Evolutionary conservation across 2,113 vertebrate genomes (phyloP), one percentile per base, ranked within the genome.

Genomic region (Notechis scutatus): DNA sequence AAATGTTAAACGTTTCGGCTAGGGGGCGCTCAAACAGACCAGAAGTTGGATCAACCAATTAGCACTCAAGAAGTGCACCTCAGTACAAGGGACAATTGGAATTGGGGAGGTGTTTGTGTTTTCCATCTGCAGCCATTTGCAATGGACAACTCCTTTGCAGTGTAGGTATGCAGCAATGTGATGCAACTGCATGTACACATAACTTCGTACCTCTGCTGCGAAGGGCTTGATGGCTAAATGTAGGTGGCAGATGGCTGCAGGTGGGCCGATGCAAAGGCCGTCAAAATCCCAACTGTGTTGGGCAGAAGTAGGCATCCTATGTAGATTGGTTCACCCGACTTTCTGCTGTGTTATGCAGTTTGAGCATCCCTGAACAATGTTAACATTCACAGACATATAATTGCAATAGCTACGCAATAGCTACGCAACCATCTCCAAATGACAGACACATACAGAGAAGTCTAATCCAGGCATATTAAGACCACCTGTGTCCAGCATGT

Each of bases 401-500:
- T 12, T 64, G 61, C 26, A 64, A 69, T 29, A 69, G 29, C 61
- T 69, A n/a, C 1, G 59, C 26, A 64, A 69, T 29, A 69, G 11
- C 61, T 69, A n/a, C 1, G 0, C 26, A 69, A 69, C 5, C 0
- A 1, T 69, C 64, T 69, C 64, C 5, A 34, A 69, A 69, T 69
- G 64, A 69, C 61, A n/a, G 61, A n/a, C 12, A 69, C 12, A n/a
- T 69, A 64, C 64, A 69, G 5, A n/a, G 4, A 69, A n/a, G 14
- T 34, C 64, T 69, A 69, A 69, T 69, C 14, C 64, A 34, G 64
- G 61, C 61, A 64, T 14, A 4, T 29, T 64, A 9, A 5, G 6
- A 47, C 0, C 1, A n/a, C 0, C 0, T 6, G 1, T 45, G 42
- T 3, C n/a, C 5, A n/a, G 26, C 2, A 26, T n/a, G 1, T 3